These are phyloP conservation scores for Coptotermes formosanus DNA, from an alignment of 1,140 invertebrate genomes.

Conservation along the genomic window DNA sequence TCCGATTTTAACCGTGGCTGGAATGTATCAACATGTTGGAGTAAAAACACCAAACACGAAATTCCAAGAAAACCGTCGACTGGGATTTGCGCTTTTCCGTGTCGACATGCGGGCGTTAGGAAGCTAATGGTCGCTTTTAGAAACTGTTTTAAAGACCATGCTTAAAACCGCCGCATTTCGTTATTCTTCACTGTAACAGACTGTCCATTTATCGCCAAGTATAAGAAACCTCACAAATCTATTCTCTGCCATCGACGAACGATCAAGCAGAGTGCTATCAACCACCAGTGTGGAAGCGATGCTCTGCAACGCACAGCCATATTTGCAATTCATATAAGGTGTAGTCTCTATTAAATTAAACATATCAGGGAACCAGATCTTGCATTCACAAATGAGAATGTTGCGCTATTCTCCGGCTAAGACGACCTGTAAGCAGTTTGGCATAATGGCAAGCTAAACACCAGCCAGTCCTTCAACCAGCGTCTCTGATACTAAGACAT, in stretches of 20 bases:
- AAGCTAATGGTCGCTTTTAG: too few relatives aligned
- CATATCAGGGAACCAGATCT: neutral
- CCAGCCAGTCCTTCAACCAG: neutral
- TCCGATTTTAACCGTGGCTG: too few relatives aligned
- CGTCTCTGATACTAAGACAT: neutral
- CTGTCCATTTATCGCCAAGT: neutral
- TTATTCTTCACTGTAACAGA: neutral
- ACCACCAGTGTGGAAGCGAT: neutral
- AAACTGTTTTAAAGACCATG: too few relatives aligned
- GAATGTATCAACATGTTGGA: too few relatives aligned
- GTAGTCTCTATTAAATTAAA: conserved; percentile 17
- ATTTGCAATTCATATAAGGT: conserved; percentile 17
- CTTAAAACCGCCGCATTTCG: neutral
- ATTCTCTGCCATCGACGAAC: neutral
- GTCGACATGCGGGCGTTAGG: too few relatives aligned
- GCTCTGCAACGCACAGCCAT: neutral
- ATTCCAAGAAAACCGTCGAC: too few relatives aligned
- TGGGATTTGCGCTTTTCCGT: too few relatives aligned
- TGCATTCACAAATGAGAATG: neutral
- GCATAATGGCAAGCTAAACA: neutral
- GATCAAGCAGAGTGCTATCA: neutral
- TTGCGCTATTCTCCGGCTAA: neutral
- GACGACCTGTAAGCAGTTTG: neutral
- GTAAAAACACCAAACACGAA: too few relatives aligned
- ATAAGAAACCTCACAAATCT: neutral